Evolutionary conservation across 1,140 invertebrate genomes (phyloP), one percentile per base, ranked within the genome.

Genomic region (Scaptomyza montana): DNA sequence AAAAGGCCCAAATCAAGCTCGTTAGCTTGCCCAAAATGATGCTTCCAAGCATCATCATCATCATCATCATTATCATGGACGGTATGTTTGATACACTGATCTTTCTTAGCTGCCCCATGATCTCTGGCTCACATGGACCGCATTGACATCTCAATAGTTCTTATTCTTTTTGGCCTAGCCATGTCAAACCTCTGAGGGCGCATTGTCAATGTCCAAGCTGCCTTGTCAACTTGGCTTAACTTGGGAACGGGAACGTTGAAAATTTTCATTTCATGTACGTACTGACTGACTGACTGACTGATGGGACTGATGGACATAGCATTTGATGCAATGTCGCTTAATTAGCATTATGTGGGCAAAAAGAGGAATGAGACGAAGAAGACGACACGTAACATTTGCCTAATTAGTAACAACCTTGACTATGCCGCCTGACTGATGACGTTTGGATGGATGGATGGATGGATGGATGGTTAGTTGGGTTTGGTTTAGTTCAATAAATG

Each of bases 331-430:
- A 74, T 59, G 82, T 73, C 82, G 82, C 82, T 87, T 87, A 87
- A 87, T 87, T 87, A 87, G 82, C 82, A 85, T 77, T 49, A 77
- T 45, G 67, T 75, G 72, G 76, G 16, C 51, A 46, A 33, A 33
- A 33, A 33, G 3, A 33, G 30, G 6, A 36, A 36, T 0, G 33
- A 63, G 45, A 16, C 36, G 45, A 39, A 19, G 28, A 28, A 66
- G 61, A 47, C 50, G 10, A 16, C 28, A 53, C 41, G 43, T 9
- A 21, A 55, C 43, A 45, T 64, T 59, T 69, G 78, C 68, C 84
- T 87, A 87, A 87, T 87, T 87, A 87, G 84, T 87, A 74, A 80
- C 82, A 74, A 80, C 82, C 82, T 80, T 73, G 82, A 82, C 78
- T 86, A 7, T 33, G 66, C 70, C 51, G 60, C 55, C 30, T 30